phyloP scores from a whole-genome alignment of 1,140 invertebrate genomes.

The Drosophila nigrodunni region DNA sequence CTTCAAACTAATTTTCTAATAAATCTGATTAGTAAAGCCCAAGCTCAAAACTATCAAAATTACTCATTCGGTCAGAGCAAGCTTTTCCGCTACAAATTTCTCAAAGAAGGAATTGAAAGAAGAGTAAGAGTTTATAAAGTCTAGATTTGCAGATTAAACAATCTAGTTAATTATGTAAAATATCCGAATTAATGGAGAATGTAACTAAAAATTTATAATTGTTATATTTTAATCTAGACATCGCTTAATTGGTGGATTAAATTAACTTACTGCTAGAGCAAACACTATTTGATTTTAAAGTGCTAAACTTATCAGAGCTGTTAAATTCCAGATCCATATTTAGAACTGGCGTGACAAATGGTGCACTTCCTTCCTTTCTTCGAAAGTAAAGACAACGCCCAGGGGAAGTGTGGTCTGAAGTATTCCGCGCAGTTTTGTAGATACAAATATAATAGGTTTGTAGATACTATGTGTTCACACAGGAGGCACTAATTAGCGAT shows the following conservation, averaged over 20 bases:
- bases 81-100: background rate
- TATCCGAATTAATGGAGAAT: no score
- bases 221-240: no score
- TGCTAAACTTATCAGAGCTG: background rate
- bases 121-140: no score
- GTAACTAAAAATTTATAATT: no score
- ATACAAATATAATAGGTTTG: background rate
- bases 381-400: constrained; percentile 17
- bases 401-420: background rate
- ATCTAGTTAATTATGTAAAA: no score
- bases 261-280: no score
- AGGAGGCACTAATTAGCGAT: constrained; percentile 39
- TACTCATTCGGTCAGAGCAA: background rate
- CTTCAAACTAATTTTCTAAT: constrained; percentile 36
- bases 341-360: constrained; percentile 1
- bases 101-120: no score
- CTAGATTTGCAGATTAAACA: no score
- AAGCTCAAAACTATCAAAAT: background rate
- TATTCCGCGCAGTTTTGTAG: background rate
- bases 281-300: background rate
- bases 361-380: background rate
- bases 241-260: no score
- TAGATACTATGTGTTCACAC: background rate
- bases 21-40: constrained; percentile 10
- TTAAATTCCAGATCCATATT: background rate